Evolutionary conservation across 2,888 invertebrate genomes (phyloP).

Genomic region (Drosophila ochracea): DNA sequence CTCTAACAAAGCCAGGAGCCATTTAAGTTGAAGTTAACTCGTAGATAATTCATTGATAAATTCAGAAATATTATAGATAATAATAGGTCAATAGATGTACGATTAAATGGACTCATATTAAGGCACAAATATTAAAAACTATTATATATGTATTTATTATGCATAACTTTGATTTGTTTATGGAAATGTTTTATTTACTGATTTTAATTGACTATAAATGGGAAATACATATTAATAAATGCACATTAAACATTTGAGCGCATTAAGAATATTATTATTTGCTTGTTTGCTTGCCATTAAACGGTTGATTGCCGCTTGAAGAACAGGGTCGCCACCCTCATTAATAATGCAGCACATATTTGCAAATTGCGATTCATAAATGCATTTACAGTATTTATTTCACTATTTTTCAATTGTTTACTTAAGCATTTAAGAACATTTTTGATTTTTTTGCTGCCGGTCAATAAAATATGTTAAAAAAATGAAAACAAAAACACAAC

Average conservation of each 20-base stretch:
- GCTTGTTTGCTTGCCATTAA: neutral
- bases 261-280: neutral
- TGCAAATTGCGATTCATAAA: neutral
- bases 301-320: neutral
- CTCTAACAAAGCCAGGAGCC: neutral
- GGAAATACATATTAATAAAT: neutral
- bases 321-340: neutral
- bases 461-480: neutral
- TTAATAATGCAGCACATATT: neutral
- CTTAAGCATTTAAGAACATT: neutral
- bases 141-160: neutral
- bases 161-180: neutral
- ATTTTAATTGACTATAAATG: neutral
- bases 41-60: neutral
- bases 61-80: too few relatives aligned
- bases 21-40: neutral
- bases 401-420: neutral
- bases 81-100: too few relatives aligned
- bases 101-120: too few relatives aligned
- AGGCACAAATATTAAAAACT: neutral
- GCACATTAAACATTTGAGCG: constrained; percentile 1
- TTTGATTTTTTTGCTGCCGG: neutral
- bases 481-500: too few relatives aligned
- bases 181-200: neutral
- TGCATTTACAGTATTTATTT: neutral